A percentile compares a stretch with the other conserved stretches of the same genome.
phyloP scores from a whole-genome alignment of 2,113 vertebrate genomes.

The Hiodon tergisus region DNA sequence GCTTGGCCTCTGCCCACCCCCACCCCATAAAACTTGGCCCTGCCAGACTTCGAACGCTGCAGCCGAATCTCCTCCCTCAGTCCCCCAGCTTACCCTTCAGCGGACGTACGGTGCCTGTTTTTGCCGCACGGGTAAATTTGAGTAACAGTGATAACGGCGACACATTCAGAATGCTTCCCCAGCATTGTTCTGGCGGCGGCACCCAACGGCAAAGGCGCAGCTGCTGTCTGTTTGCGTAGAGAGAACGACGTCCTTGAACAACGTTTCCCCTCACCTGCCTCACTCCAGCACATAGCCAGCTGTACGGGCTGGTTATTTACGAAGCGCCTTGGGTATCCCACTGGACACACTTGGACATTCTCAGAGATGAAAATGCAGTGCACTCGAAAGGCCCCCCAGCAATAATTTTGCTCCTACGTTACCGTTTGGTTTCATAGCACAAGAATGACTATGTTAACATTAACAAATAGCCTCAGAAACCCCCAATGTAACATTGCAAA shows the following conservation, averaged over 20 bases:
- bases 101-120: no score
- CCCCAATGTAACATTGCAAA: background rate
- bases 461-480: background rate
- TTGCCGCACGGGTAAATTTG: background rate
- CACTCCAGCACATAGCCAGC: background rate
- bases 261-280: background rate
- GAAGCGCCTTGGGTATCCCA: background rate
- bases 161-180: background rate
- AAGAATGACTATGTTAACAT: constrained; percentile 17
- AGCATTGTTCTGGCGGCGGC: background rate
- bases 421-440: background rate
- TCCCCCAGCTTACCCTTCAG: no score
- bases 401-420: background rate
- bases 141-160: background rate
- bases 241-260: background rate
- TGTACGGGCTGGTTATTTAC: no score
- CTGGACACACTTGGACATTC: background rate
- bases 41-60: background rate
- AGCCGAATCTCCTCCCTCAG: no score
- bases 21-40: background rate
- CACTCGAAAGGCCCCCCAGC: background rate
- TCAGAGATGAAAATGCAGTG: background rate
- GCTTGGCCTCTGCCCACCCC: constrained; percentile 77
- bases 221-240: background rate
- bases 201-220: background rate